phyloP scores from a whole-genome alignment of 2,113 vertebrate genomes.

The Semnornis frantzii region DNA sequence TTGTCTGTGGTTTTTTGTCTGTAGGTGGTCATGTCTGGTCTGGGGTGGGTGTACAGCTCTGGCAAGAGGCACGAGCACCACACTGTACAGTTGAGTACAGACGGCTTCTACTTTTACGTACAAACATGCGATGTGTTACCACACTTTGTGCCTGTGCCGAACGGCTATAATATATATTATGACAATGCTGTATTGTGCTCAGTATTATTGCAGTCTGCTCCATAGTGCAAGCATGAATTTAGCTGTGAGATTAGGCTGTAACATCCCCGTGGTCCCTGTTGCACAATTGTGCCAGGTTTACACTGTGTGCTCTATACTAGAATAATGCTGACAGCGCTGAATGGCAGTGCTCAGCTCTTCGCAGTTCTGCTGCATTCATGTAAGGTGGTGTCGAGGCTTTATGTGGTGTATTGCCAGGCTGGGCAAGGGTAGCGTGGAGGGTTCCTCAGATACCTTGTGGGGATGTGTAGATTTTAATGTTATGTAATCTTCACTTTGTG shows the following conservation, averaged over 20 bases:
- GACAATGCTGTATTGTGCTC: background rate
- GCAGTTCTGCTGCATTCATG: background rate
- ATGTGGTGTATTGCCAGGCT: background rate
- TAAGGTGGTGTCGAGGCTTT: background rate
- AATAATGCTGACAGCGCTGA: background rate
- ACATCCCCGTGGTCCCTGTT: background rate
- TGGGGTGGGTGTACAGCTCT: background rate
- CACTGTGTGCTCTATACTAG: background rate
- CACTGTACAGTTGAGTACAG: background rate
- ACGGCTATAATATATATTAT: background rate
- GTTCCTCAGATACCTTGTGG: background rate
- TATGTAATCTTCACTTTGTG: conserved; percentile 29
- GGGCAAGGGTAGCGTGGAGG: background rate
- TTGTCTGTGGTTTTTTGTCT: background rate
- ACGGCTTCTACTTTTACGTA: background rate
- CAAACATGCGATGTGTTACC: background rate
- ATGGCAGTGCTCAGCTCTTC: background rate
- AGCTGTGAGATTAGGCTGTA: background rate
- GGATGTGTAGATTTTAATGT: background rate
- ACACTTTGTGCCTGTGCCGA: background rate
- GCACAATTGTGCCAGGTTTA: conserved; percentile 30
- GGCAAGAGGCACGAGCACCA: background rate
- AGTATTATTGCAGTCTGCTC: background rate
- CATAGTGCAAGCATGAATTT: background rate
- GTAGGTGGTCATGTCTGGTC: background rate